Percentiles rank a stretch among this genome's conserved stretches.
Evolutionary conservation across 1,140 invertebrate genomes (phyloP).

Genomic region (Drosophila busckii): DNA sequence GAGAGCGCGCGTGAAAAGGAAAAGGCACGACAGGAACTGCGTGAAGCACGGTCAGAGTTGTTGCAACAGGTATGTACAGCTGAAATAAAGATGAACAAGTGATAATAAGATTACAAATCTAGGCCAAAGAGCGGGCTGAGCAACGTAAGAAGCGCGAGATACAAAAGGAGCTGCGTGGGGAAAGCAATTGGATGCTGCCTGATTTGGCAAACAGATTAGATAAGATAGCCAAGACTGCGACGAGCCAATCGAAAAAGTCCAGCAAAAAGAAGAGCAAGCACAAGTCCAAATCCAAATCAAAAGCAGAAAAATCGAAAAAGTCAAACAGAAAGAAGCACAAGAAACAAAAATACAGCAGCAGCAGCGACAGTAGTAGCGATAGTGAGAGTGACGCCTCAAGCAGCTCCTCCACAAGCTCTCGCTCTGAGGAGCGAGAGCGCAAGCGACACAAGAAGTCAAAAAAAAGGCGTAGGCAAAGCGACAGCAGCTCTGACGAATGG

Average conservation of each 20-base stretch:
- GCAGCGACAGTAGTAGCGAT: conserved; percentile 21
- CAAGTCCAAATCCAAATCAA: conserved; percentile 50
- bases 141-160: conserved; percentile 56
- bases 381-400: conserved; percentile 18
- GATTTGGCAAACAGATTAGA: conserved; percentile 68
- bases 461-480: conserved; percentile 7
- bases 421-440: background rate
- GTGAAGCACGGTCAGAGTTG: conserved; percentile 65
- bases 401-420: conserved; percentile 3
- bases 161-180: conserved; percentile 68
- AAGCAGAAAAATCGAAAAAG: conserved; percentile 38
- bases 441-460: background rate
- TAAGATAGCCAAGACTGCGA: conserved; percentile 1
- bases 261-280: conserved; percentile 61
- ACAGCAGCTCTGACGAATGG: conserved; percentile 31
- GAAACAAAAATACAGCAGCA: conserved; percentile 22
- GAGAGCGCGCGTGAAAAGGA: conserved; percentile 79
- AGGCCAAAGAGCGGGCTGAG: conserved; percentile 66
- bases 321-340: conserved; percentile 48
- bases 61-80: conserved; percentile 55
- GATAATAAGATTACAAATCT: conserved; percentile 9
- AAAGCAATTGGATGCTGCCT: conserved; percentile 79
- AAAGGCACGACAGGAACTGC: conserved; percentile 65
- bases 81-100: background rate
- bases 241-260: conserved; percentile 35